These are phyloP conservation scores for Rhinolophus sinicus DNA, from an alignment of 2,113 vertebrate genomes.

Conservation along the genomic window DNA sequence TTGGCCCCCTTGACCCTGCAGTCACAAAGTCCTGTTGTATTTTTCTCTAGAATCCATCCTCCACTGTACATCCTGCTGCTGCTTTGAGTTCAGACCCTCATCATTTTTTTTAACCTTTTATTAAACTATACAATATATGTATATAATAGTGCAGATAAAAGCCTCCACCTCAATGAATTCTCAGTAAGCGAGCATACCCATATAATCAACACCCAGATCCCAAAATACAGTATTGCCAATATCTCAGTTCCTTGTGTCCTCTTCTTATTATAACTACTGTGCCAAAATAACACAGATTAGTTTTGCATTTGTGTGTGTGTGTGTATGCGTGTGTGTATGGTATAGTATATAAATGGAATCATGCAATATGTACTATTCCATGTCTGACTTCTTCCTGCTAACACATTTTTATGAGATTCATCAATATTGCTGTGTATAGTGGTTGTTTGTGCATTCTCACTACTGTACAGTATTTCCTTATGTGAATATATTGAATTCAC, in stretches of 20 bases:
- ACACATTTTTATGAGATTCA: background rate
- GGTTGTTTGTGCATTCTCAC: slow-evolving; percentile 30
- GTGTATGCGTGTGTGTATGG: no score
- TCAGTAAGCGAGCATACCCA: background rate
- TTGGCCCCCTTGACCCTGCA: background rate
- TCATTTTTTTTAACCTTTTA: slow-evolving; percentile 21
- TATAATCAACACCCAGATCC: background rate
- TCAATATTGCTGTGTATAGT: background rate
- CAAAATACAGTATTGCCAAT: background rate
- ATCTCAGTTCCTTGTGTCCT: background rate
- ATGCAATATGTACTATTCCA: background rate
- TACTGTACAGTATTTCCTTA: slow-evolving; percentile 12
- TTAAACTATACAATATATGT: background rate
- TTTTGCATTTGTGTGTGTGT: background rate
- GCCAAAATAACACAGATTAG: background rate
- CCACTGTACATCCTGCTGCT: background rate
- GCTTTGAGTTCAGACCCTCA: background rate
- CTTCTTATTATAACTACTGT: background rate
- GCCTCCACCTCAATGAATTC: background rate
- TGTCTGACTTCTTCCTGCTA: slow-evolving; percentile 19
- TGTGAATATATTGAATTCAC: slow-evolving; percentile 2
- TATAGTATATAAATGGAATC: background rate
- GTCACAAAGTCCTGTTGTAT: background rate
- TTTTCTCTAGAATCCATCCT: background rate
- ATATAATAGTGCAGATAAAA: background rate